A percentile compares a stretch with the other conserved stretches of the same genome.
Conservation (phyloP, 2,797 vertebrate genomes). For the Oreortyx pictus region DNA sequence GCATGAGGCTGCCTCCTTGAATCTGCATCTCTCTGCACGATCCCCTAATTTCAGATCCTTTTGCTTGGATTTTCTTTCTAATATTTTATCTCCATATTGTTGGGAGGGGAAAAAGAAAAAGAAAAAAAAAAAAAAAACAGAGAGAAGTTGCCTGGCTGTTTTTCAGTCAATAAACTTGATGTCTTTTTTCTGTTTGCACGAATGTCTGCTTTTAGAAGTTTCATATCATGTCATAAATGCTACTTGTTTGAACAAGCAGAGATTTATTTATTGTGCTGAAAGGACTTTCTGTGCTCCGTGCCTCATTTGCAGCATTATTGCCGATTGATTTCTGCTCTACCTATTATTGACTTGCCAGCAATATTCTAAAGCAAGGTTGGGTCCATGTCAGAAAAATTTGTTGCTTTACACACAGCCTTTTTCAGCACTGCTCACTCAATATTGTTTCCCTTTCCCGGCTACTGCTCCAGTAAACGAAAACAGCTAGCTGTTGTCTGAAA, state of each 20-base stretch:
- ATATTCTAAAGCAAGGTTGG: slow-evolving; percentile 75
- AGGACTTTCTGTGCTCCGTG: slow-evolving; percentile 63
- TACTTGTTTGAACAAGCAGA: slow-evolving; percentile 38
- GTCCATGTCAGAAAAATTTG: slow-evolving; percentile 73
- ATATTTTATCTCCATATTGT: not conserved
- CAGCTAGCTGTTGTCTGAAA: slow-evolving; percentile 76
- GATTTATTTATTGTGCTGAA: slow-evolving; percentile 36
- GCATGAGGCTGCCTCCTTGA: slow-evolving; percentile 20
- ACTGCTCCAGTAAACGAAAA: slow-evolving; percentile 63
- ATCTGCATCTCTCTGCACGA: not conserved
- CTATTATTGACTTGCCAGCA: slow-evolving; percentile 72
- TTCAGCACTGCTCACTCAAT: slow-evolving; percentile 54
- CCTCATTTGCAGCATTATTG: slow-evolving; percentile 69
- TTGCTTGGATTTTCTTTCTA: not conserved
- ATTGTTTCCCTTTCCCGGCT: slow-evolving; percentile 54
- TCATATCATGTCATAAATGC: slow-evolving; percentile 45
- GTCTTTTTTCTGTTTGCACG: not conserved
- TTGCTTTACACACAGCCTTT: slow-evolving; percentile 69
- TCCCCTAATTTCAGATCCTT: not conserved
- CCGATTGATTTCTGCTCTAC: slow-evolving; percentile 64
- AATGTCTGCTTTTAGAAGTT: slow-evolving; percentile 47
- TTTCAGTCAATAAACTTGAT: not conserved
- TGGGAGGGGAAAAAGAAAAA: not conserved
- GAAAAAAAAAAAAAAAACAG: not conserved
- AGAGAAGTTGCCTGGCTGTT: not conserved